A percentile compares a stretch with the other conserved stretches of the same genome.
phyloP scores from a whole-genome alignment of 2,113 vertebrate species.

The Neomonachus schauinslandi region DNA sequence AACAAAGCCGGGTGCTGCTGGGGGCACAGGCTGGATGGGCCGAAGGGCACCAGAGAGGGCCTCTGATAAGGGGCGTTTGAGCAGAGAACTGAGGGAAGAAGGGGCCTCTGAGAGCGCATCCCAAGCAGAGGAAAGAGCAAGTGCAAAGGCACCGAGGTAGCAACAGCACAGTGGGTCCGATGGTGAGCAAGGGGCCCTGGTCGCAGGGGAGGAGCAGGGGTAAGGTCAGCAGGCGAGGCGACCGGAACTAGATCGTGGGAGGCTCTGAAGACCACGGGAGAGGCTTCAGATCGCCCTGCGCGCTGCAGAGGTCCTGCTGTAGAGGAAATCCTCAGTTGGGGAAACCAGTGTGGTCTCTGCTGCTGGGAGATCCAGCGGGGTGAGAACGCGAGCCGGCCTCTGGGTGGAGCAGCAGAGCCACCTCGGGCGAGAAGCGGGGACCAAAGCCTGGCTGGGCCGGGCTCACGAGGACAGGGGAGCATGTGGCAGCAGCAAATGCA shows the following conservation, averaged over 20 bases:
- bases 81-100: neutral
- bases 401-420: rapidly evolving
- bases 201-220: neutral
- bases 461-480: rapidly evolving
- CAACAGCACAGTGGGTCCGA: rapidly evolving
- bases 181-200: neutral
- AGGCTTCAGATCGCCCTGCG: neutral
- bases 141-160: neutral
- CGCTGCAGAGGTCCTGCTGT: rapidly evolving
- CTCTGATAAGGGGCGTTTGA: rapidly evolving
- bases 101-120: neutral
- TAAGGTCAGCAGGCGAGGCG: neutral
- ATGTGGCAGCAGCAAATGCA: neutral
- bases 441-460: too few species aligned
- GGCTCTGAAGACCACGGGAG: neutral
- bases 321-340: rapidly evolving
- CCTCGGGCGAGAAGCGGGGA: rapidly evolving
- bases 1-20: too few species aligned
- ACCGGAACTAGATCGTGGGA: rapidly evolving
- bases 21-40: neutral
- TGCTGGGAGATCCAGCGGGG: rapidly evolving
- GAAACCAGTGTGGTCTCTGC: rapidly evolving
- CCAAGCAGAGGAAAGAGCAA: neutral
- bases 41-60: rapidly evolving
- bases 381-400: rapidly evolving